Percentiles rank a stretch among this genome's conserved stretches.
phyloP scores from a whole-genome alignment of 2,797 vertebrate species.

The Cuniculus paca region DNA sequence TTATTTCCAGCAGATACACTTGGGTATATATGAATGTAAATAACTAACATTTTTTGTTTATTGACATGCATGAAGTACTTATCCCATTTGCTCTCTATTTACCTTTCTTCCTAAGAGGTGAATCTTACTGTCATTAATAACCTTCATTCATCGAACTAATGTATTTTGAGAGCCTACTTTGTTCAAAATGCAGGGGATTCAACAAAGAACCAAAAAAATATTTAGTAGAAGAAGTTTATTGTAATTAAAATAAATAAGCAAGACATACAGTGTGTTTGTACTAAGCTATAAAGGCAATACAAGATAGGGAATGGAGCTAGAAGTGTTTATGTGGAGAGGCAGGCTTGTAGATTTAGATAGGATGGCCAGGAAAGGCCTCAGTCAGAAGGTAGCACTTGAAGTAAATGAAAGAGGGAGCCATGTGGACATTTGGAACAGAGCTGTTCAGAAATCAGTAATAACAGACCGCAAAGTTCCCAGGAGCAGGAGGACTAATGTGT shows the following conservation, averaged over 20 bases:
- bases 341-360: neutral
- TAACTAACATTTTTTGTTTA: constrained; percentile 23
- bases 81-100: constrained; percentile 17
- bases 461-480: neutral
- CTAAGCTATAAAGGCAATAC: neutral
- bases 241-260: constrained; percentile 15
- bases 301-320: neutral
- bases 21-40: constrained; percentile 9
- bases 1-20: neutral
- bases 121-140: constrained; percentile 17
- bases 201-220: neutral
- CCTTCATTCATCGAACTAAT: constrained; percentile 9
- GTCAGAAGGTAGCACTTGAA: neutral
- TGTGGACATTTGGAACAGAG: neutral
- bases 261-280: neutral
- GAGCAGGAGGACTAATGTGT: neutral
- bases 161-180: neutral
- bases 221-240: neutral
- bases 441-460: neutral
- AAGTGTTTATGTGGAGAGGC: neutral
- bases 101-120: constrained; percentile 26
- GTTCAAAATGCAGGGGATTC: neutral
- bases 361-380: neutral
- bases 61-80: neutral
- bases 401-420: neutral